Evolutionary conservation across 2,888 invertebrate species (phyloP).

Genomic region (Nymphalis urticae): DNA sequence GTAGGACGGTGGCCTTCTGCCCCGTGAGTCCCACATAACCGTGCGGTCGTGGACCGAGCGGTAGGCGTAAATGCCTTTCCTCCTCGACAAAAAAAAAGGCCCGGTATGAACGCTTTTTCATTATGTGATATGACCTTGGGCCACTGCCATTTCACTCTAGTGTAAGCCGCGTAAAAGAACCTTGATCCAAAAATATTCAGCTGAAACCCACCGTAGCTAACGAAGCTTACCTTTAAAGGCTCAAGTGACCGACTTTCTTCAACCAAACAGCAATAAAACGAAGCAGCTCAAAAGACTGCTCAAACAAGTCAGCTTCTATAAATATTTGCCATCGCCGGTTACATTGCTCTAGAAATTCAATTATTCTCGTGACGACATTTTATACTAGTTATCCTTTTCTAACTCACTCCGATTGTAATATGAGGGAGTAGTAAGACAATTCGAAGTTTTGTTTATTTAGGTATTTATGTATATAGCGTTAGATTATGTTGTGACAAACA

Average conservation of each 20-base stretch:
- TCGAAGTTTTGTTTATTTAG: neutral
- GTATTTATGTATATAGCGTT: neutral
- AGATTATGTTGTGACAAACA: neutral
- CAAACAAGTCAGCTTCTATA: constrained; percentile 3
- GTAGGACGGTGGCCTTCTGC: too few species aligned
- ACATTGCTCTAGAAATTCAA: constrained; percentile 1
- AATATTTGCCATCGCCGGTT: neutral
- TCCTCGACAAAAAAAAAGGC: too few species aligned
- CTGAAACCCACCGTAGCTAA: neutral
- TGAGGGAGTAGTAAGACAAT: neutral
- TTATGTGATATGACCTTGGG: too few species aligned
- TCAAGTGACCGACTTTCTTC: neutral
- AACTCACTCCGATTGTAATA: neutral
- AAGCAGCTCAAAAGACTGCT: neutral
- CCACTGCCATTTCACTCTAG: too few species aligned
- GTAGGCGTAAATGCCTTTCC: too few species aligned
- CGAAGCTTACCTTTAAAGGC: neutral
- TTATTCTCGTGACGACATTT: neutral
- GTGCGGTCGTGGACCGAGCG: too few species aligned
- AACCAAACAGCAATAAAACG: neutral
- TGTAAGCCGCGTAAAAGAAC: too few species aligned
- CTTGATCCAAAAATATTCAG: too few species aligned
- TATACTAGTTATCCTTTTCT: neutral
- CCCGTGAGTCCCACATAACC: too few species aligned
- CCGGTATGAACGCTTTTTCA: too few species aligned